A percentile compares a stretch with the other conserved stretches of the same genome.
phyloP scores from a whole-genome alignment of 92 coral and sea anemone species.

The Epizoanthus ramosus region DNA sequence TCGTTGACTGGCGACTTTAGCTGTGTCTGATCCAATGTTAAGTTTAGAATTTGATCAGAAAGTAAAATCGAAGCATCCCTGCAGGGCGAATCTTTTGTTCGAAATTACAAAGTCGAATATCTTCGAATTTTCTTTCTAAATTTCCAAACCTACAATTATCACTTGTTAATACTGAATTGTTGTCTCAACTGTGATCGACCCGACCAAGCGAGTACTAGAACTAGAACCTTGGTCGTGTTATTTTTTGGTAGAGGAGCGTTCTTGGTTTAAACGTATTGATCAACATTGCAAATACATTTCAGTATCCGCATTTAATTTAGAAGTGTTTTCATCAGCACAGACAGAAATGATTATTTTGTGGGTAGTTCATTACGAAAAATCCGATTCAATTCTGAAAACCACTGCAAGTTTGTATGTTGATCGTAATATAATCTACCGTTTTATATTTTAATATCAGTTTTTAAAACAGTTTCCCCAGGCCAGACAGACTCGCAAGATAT shows the following conservation, averaged over 20 bases:
- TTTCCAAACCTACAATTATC: not conserved
- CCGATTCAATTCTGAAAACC: not conserved
- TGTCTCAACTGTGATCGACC: too few species aligned
- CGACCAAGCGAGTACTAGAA: too few species aligned
- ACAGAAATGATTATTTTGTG: not conserved
- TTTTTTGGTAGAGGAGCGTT: too few species aligned
- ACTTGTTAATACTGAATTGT: not conserved
- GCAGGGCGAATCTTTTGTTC: conserved; percentile 6
- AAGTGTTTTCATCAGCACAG: too few species aligned
- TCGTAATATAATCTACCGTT: not conserved
- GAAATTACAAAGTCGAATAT: not conserved
- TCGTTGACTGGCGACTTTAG: conserved; percentile 1
- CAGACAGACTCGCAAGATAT: not conserved
- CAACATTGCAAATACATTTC: too few species aligned
- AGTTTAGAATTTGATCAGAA: not conserved
- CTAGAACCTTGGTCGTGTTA: too few species aligned
- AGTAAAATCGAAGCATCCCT: conserved; percentile 13
- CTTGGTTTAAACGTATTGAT: too few species aligned
- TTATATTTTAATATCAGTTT: not conserved
- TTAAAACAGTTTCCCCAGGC: not conserved
- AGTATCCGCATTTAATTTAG: too few species aligned
- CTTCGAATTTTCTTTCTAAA: not conserved
- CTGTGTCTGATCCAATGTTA: not conserved
- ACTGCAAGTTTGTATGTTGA: too few species aligned
- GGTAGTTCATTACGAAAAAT: not conserved